Evolutionary conservation across 1,140 invertebrate species (phyloP).

Genomic region (Pectinophora gossypiella): DNA sequence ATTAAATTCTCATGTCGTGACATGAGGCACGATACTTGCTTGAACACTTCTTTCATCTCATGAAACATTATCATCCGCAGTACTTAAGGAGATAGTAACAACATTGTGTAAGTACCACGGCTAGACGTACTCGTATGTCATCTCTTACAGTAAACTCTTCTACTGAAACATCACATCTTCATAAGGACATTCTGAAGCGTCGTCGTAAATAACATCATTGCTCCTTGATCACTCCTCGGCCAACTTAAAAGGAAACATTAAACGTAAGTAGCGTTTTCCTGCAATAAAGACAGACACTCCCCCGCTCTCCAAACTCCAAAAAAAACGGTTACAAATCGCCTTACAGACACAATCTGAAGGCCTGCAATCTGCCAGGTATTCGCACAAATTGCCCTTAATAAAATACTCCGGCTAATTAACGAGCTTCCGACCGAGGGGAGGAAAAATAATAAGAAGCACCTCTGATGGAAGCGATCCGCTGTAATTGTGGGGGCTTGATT

Average conservation of each 20-base stretch:
- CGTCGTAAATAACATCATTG: too few relatives aligned
- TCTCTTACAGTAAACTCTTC: too few relatives aligned
- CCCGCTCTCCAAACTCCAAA: constrained; percentile 8
- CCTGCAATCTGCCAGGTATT: constrained; percentile 59
- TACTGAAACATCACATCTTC: too few relatives aligned
- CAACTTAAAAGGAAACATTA: neutral
- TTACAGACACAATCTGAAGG: constrained; percentile 23
- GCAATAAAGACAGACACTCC: neutral
- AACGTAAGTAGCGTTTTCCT: neutral
- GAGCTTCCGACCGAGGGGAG: constrained; percentile 22
- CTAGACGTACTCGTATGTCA: too few relatives aligned
- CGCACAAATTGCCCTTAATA: constrained; percentile 67
- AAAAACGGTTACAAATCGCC: constrained; percentile 49
- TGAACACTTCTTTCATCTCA: too few relatives aligned
- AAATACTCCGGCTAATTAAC: constrained; percentile 68
- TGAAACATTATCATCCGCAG: too few relatives aligned
- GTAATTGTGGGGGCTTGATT: constrained; percentile 27
- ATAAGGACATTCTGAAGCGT: too few relatives aligned
- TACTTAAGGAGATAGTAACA: too few relatives aligned
- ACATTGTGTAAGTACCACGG: too few relatives aligned
- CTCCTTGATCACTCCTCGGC: neutral
- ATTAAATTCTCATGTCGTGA: too few relatives aligned
- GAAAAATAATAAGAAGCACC: constrained; percentile 67
- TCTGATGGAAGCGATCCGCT: constrained; percentile 58
- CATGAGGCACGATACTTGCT: too few relatives aligned